These are phyloP conservation scores for Pipra filicauda DNA, from an alignment of 2,113 vertebrate species.

Conservation along the genomic window DNA sequence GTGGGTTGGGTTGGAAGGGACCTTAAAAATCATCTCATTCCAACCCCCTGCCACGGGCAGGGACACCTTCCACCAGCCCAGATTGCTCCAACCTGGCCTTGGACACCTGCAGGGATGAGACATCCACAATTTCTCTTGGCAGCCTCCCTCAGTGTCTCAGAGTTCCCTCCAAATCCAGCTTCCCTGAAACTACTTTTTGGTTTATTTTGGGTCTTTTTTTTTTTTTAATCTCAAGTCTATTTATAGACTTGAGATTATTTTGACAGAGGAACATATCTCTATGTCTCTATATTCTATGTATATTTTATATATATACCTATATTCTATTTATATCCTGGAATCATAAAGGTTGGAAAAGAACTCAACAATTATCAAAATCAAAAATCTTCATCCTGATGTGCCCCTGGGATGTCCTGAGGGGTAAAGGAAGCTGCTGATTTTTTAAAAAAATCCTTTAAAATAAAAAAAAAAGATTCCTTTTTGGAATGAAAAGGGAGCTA, in stretches of 20 bases:
- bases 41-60: not conserved
- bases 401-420: not conserved
- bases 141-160: not conserved
- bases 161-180: not conserved
- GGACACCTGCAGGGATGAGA: not conserved
- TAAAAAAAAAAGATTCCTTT: not conserved
- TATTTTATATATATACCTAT: no score
- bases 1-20: not conserved
- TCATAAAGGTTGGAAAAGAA: no score
- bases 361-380: no score
- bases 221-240: not conserved
- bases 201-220: not conserved
- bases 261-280: no score
- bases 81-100: not conserved
- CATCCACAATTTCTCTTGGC: not conserved
- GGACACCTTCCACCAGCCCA: not conserved
- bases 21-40: not conserved
- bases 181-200: not conserved
- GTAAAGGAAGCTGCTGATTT: not conserved
- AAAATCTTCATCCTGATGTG: rapidly evolving
- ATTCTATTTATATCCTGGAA: no score
- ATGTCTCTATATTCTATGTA: no score
- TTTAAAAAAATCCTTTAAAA: not conserved
- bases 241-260: not conserved
- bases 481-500: not conserved